phyloP scores from a whole-genome alignment of 2,888 invertebrate species.

The Limnephilus marmoratus region DNA sequence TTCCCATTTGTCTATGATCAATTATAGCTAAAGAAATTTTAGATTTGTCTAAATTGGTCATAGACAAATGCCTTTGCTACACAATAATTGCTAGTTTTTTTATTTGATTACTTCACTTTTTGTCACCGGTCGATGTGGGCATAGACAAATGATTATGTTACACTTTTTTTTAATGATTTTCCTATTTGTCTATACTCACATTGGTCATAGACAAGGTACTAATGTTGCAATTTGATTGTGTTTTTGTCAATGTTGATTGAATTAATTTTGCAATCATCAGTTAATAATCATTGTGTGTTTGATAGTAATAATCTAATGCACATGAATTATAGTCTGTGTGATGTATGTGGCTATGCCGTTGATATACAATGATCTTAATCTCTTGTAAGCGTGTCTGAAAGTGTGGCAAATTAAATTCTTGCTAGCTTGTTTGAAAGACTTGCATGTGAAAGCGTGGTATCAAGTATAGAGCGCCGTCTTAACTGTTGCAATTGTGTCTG shows the following conservation, averaged over 20 bases:
- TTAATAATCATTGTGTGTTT: background rate
- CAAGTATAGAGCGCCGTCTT: background rate
- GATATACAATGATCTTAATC: no score
- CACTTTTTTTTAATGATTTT: background rate
- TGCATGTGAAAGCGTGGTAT: background rate
- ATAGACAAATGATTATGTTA: background rate
- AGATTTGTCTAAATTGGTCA: background rate
- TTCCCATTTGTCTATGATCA: background rate
- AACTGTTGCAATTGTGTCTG: background rate
- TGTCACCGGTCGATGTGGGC: background rate
- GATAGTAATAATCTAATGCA: background rate
- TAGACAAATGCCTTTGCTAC: background rate
- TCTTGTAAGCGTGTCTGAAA: background rate
- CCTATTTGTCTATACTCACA: background rate
- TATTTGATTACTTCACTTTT: background rate
- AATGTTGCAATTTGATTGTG: background rate
- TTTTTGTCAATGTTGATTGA: background rate
- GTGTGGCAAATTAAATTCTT: background rate
- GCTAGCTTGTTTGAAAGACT: background rate
- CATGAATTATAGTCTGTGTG: background rate
- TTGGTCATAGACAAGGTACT: background rate
- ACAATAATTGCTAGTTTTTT: background rate
- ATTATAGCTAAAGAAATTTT: background rate
- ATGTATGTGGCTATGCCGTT: background rate
- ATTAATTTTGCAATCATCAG: constrained; percentile 2